Conservation (phyloP, 1,140 invertebrate species). For the Leptonema lineaticorne region DNA sequence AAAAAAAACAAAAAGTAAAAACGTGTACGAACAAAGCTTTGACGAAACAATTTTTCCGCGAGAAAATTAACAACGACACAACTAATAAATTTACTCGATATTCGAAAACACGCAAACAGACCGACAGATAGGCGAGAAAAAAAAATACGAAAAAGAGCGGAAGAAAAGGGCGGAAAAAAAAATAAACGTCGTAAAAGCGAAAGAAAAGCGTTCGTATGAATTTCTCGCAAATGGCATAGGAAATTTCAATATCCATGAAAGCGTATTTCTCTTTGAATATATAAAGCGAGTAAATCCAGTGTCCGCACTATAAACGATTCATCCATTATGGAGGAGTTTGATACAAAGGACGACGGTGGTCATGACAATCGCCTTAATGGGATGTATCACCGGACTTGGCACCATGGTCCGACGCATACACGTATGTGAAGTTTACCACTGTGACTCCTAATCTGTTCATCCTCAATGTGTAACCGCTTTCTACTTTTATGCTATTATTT, state of each 20-base stretch:
- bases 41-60: too few relatives aligned
- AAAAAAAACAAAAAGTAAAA: too few relatives aligned
- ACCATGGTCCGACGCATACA: slow-evolving; percentile 8
- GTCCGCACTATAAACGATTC: slow-evolving; percentile 25
- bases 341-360: slow-evolving; percentile 26
- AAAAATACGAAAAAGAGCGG: neutral
- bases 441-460: neutral
- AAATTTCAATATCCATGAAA: slow-evolving; percentile 30
- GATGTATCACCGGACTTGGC: slow-evolving; percentile 21
- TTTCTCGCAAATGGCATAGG: slow-evolving; percentile 8
- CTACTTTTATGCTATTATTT: neutral
- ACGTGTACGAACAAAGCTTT: too few relatives aligned
- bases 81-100: neutral
- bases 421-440: too few relatives aligned
- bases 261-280: slow-evolving; percentile 23
- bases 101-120: neutral
- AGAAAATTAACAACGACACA: neutral
- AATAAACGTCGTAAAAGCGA: too few relatives aligned
- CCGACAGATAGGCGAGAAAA: neutral
- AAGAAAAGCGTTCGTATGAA: slow-evolving; percentile 1
- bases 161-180: too few relatives aligned
- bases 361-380: slow-evolving; percentile 32
- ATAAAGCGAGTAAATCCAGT: slow-evolving; percentile 24
- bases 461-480: neutral
- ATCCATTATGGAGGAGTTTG: slow-evolving; percentile 31